Evolutionary conservation across 2,113 vertebrate genomes (phyloP).

Genomic region (Hemichromis elongatus): DNA sequence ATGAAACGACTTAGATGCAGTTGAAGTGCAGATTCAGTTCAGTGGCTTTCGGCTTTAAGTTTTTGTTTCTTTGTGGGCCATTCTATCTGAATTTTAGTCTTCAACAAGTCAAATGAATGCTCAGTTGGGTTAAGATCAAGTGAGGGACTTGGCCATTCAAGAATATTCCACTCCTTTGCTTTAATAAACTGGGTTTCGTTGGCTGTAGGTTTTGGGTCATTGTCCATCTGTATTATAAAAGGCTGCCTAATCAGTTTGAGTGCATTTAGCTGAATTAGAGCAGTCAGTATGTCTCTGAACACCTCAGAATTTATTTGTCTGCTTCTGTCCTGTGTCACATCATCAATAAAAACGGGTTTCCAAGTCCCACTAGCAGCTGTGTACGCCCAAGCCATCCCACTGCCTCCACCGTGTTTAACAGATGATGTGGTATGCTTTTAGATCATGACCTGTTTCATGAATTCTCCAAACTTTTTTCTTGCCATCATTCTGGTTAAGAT

Average conservation of each 20-base stretch:
- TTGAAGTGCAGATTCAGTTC: background rate
- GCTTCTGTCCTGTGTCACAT: background rate
- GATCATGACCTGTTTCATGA: background rate
- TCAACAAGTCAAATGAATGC: background rate
- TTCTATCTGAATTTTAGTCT: background rate
- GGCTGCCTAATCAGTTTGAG: rapidly evolving
- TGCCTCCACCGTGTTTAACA: background rate
- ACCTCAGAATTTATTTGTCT: background rate
- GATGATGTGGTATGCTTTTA: background rate
- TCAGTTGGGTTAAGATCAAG: background rate
- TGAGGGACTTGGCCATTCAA: rapidly evolving
- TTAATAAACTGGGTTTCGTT: background rate
- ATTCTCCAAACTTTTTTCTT: background rate
- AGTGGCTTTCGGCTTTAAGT: background rate
- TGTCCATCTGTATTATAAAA: background rate
- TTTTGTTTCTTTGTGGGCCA: background rate
- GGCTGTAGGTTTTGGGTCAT: background rate
- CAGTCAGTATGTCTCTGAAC: background rate
- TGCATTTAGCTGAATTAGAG: background rate
- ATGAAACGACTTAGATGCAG: background rate
- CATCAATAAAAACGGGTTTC: background rate
- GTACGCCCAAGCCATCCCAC: background rate
- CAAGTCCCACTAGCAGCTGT: background rate
- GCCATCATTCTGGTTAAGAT: background rate
- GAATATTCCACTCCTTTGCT: background rate